Evolutionary conservation across 2,797 vertebrate genomes (phyloP).

Genomic region (Notolepis coatsorum): DNA sequence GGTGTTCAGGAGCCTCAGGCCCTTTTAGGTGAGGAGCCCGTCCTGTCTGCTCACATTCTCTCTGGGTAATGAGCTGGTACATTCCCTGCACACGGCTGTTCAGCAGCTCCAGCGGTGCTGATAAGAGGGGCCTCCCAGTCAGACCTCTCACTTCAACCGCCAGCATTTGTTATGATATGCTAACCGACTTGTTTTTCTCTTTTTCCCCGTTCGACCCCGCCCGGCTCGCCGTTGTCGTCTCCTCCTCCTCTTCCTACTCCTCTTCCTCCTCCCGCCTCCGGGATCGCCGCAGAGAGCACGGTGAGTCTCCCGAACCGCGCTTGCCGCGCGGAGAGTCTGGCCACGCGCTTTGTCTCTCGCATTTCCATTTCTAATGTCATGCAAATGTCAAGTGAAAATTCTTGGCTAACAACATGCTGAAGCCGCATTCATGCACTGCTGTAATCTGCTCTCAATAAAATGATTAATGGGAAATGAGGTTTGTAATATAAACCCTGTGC

Average conservation of each 20-base stretch:
- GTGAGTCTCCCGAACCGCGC: conserved; percentile 70
- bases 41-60: conserved; percentile 77
- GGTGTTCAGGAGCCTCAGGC: conserved; percentile 36
- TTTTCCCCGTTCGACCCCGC: conserved; percentile 18
- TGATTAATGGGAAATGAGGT: conserved; percentile 74
- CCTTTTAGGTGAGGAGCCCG: conserved; percentile 65
- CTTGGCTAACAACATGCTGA: conserved; percentile 42
- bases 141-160: conserved; percentile 63
- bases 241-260: conserved; percentile 49
- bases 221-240: not conserved
- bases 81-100: conserved; percentile 75
- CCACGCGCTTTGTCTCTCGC: conserved; percentile 49
- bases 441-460: conserved; percentile 74
- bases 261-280: conserved; percentile 42
- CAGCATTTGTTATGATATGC: conserved; percentile 67
- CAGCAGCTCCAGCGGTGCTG: conserved; percentile 60
- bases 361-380: conserved; percentile 46
- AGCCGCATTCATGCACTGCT: conserved; percentile 51
- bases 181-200: conserved; percentile 68
- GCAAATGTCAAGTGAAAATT: conserved; percentile 60
- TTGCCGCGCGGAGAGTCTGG: conserved; percentile 31
- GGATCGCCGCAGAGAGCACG: conserved; percentile 75
- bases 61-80: conserved; percentile 77
- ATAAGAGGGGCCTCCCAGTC: conserved; percentile 68
- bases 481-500: conserved; percentile 70